A percentile compares a stretch with the other conserved stretches of the same genome.
Conservation (phyloP, 2,888 invertebrate genomes). For the Nemotelus nigrinus region DNA sequence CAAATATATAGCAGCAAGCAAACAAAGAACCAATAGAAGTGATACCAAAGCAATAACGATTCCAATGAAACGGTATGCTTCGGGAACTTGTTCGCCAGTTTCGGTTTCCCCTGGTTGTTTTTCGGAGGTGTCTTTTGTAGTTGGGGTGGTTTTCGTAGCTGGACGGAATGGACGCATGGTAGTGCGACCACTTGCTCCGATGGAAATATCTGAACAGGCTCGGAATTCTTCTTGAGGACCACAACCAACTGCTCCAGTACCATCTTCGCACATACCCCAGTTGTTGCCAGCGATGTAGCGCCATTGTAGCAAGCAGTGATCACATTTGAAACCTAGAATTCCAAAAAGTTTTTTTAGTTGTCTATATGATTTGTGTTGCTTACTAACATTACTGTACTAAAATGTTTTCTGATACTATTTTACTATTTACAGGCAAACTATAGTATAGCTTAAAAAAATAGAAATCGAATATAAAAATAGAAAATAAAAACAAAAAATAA, state of each 20-base stretch:
- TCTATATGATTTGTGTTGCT: too few relatives aligned
- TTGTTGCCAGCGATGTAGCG: constrained; percentile 87
- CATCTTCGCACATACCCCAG: constrained; percentile 81
- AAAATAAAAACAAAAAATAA: too few relatives aligned
- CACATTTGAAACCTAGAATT: constrained; percentile 72
- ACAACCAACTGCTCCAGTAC: constrained; percentile 83
- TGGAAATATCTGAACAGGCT: constrained; percentile 83
- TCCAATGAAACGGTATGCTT: constrained; percentile 65
- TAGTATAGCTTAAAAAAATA: too few relatives aligned
- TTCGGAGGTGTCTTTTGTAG: constrained; percentile 52
- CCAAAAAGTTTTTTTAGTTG: constrained; percentile 62
- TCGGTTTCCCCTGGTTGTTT: constrained; percentile 46
- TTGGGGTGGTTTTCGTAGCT: constrained; percentile 58
- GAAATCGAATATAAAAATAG: too few relatives aligned
- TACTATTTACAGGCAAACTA: too few relatives aligned
- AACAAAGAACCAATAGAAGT: constrained; percentile 73
- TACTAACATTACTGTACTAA: too few relatives aligned
- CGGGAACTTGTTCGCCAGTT: constrained; percentile 54
- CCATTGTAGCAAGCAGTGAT: constrained; percentile 89
- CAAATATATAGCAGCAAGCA: constrained; percentile 75
- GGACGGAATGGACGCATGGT: constrained; percentile 64
- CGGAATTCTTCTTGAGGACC: constrained; percentile 90
- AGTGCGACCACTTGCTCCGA: constrained; percentile 68
- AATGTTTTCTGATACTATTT: too few relatives aligned
- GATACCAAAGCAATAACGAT: constrained; percentile 73